Percentiles rank a stretch among this genome's conserved stretches.
These are phyloP conservation scores for Drosophila gaucha DNA, from an alignment of 2,888 invertebrate species.

Conservation along the genomic window DNA sequence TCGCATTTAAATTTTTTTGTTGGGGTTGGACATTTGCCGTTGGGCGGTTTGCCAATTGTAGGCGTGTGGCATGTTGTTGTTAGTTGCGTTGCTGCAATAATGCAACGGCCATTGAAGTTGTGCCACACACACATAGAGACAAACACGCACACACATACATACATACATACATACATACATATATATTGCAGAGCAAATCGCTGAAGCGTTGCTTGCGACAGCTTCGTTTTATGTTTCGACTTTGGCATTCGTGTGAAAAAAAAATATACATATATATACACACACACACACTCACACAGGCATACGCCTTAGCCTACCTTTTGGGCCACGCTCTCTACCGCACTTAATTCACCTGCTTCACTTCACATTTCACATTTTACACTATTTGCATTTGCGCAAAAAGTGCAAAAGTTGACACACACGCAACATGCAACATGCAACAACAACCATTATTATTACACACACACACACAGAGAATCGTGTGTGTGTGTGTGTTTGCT, in stretches of 20 bases:
- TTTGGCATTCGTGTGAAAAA: slow-evolving; percentile 53
- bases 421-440: slow-evolving; percentile 50
- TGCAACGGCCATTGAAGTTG: slow-evolving; percentile 72
- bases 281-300: slow-evolving; percentile 3
- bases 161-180: slow-evolving; percentile 7
- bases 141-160: slow-evolving; percentile 12
- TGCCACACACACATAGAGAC: slow-evolving; percentile 32
- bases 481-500: slow-evolving; percentile 13
- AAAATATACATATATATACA: not conserved
- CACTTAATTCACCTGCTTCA: slow-evolving; percentile 55
- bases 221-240: slow-evolving; percentile 46
- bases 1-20: slow-evolving; percentile 14
- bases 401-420: slow-evolving; percentile 78
- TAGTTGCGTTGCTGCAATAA: slow-evolving; percentile 52
- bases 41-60: slow-evolving; percentile 58
- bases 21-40: slow-evolving; percentile 50
- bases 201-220: slow-evolving; percentile 63
- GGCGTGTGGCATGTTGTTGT: slow-evolving; percentile 39
- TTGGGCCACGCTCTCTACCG: slow-evolving; percentile 7
- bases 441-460: slow-evolving; percentile 29
- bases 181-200: slow-evolving; percentile 54
- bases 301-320: slow-evolving; percentile 2
- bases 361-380: slow-evolving; percentile 48
- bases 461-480: slow-evolving; percentile 1
- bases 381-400: slow-evolving; percentile 74